These are phyloP conservation scores for Ormyrus rosae DNA, from an alignment of 2,888 invertebrate genomes.

Conservation along the genomic window DNA sequence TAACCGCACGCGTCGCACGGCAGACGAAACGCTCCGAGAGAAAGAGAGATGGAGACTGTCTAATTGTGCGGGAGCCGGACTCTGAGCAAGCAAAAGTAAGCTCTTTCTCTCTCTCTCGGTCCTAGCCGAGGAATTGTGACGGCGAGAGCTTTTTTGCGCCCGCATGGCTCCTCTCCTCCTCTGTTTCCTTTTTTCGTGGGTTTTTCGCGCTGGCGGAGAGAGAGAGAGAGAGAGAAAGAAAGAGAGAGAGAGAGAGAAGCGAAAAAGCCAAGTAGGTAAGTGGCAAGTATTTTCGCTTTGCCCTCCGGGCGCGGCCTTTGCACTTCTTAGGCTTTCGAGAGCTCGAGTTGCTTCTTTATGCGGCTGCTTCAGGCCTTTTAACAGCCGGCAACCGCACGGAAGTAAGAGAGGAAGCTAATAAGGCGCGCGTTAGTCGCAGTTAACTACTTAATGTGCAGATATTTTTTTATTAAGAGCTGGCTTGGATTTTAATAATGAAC, in stretches of 20 bases:
- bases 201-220: not conserved
- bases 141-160: not conserved
- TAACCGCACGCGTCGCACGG: not conserved
- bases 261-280: constrained; percentile 20
- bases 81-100: not conserved
- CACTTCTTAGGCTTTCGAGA: not conserved
- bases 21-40: not conserved
- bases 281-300: constrained; percentile 25
- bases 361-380: constrained; percentile 9
- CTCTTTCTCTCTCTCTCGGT: not conserved
- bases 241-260: not conserved
- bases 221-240: not conserved
- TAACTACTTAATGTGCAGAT: not conserved
- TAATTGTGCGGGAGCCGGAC: constrained; percentile 6
- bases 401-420: not conserved
- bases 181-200: not conserved
- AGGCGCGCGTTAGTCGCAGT: not conserved
- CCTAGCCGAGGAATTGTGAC: not conserved
- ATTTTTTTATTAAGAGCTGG: too few species aligned
- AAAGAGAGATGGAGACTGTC: not conserved
- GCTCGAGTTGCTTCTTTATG: not conserved
- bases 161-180: not conserved
- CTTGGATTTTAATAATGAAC: too few species aligned
- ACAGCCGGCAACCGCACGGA: not conserved
- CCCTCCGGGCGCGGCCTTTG: not conserved